Evolutionary conservation across 2,797 vertebrate species (phyloP).

Genomic region (Chaenodraco wilsoni): DNA sequence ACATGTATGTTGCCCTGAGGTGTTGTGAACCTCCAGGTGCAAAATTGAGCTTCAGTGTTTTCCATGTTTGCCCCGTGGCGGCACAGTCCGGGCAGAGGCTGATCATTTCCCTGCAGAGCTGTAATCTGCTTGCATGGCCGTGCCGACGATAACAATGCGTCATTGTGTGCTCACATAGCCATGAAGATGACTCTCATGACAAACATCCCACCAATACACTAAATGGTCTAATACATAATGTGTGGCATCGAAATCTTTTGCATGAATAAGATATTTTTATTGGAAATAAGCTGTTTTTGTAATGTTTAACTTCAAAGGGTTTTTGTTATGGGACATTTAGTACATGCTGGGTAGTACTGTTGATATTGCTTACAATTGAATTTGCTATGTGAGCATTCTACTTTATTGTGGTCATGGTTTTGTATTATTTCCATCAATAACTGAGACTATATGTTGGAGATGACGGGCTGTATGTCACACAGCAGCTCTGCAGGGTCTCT

Average conservation of each 20-base stretch:
- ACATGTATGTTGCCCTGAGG: conserved; percentile 21
- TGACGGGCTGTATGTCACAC: neutral
- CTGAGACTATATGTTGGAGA: conserved; percentile 1
- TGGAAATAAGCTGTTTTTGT: neutral
- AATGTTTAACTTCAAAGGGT: neutral
- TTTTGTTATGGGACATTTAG: neutral
- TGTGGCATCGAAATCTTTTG: neutral
- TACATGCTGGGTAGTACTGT: neutral
- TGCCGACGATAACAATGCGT: conserved; percentile 50
- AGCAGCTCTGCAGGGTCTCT: neutral
- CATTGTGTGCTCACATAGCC: conserved; percentile 25
- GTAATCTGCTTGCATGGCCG: conserved; percentile 52
- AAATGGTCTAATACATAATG: conserved; percentile 3
- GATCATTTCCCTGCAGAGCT: conserved; percentile 55
- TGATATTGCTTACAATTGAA: neutral
- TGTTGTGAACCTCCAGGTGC: conserved; percentile 22
- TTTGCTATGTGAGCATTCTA: neutral
- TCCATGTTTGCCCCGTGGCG: conserved; percentile 38
- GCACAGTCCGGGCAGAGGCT: conserved; percentile 43
- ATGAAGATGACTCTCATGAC: conserved; percentile 20
- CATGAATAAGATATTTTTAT: neutral
- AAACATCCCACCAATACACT: conserved; percentile 32
- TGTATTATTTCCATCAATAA: neutral
- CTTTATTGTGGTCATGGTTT: neutral
- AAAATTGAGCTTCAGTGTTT: conserved; percentile 34